A percentile compares a stretch with the other conserved stretches of the same genome.
Evolutionary conservation across 2,888 invertebrate species (phyloP).

Genomic region (Patella depressa): DNA sequence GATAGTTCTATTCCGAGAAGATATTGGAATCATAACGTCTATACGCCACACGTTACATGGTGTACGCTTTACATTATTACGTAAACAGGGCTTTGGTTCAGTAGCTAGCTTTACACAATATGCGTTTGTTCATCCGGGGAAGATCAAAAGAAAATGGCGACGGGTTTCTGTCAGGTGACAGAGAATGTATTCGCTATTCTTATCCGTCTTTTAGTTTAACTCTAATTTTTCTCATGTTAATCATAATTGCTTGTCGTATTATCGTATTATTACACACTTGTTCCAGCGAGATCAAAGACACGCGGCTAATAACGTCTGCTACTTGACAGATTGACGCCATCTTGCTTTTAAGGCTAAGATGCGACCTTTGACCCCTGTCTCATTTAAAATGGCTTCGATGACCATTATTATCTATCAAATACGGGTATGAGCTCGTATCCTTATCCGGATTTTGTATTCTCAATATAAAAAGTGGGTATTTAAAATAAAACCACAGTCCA

Average conservation of each 20-base stretch:
- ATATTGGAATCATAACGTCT: too few species aligned
- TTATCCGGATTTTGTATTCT: too few species aligned
- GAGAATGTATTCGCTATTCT: not conserved
- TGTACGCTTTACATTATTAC: not conserved
- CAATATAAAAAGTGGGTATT: too few species aligned
- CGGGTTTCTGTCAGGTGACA: not conserved
- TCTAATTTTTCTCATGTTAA: conserved; percentile 10
- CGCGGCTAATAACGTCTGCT: conserved; percentile 5
- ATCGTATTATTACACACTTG: conserved; percentile 7
- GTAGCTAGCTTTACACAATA: not conserved
- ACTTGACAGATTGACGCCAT: conserved; percentile 11
- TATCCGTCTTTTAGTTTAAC: conserved; percentile 9
- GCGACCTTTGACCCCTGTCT: not conserved
- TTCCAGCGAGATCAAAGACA: not conserved
- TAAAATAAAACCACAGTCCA: too few species aligned
- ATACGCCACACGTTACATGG: too few species aligned
- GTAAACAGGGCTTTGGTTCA: conserved; percentile 9
- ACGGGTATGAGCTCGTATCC: too few species aligned
- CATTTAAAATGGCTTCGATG: too few species aligned
- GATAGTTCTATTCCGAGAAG: too few species aligned
- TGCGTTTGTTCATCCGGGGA: not conserved
- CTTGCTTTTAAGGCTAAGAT: conserved; percentile 8
- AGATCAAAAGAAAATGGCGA: conserved; percentile 8
- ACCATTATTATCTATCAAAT: too few species aligned
- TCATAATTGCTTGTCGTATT: conserved; percentile 13